Percentiles rank a stretch among this genome's conserved stretches.
phyloP scores from a whole-genome alignment of 2,113 vertebrate genomes.

The Eonycteris spelaea region DNA sequence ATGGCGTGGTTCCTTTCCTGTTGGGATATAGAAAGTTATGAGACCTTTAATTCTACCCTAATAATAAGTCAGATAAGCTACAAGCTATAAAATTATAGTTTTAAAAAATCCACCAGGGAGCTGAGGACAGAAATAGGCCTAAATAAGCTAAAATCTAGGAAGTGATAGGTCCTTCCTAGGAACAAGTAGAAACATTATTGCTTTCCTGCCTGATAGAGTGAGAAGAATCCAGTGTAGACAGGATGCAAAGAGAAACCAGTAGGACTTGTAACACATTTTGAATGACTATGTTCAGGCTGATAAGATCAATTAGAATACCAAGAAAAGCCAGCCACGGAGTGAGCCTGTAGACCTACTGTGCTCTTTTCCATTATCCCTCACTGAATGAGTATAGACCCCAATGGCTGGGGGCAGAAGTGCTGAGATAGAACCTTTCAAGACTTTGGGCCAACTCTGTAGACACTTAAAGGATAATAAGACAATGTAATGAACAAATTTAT shows the following conservation, averaged over 20 bases:
- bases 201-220: not conserved
- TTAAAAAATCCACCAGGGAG: not conserved
- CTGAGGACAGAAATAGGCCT: not conserved
- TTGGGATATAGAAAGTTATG: not conserved
- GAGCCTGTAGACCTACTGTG: not conserved
- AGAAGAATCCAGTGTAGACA: not conserved
- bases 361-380: not conserved
- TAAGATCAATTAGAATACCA: not conserved
- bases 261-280: not conserved
- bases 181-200: not conserved
- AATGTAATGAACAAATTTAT: not conserved
- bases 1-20: not conserved
- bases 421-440: not conserved
- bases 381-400: not conserved
- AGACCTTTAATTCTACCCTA: not conserved
- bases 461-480: not conserved
- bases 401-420: too few species aligned
- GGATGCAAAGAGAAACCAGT: not conserved
- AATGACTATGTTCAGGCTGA: not conserved
- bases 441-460: too few species aligned
- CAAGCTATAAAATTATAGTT: not conserved
- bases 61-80: not conserved
- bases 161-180: not conserved
- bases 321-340: not conserved
- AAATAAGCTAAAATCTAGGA: not conserved